Conservation (phyloP, 2,113 vertebrate species). For the Candoia aspera region DNA sequence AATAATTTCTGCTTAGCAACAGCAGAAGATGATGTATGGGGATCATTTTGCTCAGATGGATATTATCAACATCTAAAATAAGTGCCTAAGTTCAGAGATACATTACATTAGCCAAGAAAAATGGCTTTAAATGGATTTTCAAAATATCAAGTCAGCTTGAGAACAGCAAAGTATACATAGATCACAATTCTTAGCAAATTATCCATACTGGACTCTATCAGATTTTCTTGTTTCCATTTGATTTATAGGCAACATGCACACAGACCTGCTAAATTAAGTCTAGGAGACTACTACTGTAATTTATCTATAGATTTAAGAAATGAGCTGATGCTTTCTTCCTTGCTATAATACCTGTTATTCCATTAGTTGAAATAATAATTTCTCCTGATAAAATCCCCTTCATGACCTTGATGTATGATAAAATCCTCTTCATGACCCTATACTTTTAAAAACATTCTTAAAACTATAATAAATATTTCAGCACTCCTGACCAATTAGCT, state of each 20-base stretch:
- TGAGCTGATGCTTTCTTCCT: background rate
- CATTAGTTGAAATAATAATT: background rate
- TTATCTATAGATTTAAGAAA: background rate
- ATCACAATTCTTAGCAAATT: background rate
- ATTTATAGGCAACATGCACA: background rate
- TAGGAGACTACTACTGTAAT: background rate
- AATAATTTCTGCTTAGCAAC: background rate
- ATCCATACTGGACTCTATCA: background rate
- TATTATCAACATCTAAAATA: background rate
- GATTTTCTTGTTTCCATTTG: background rate
- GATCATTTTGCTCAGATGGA: slow-evolving; percentile 23
- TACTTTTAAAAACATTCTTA: background rate
- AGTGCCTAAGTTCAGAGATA: background rate
- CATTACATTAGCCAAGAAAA: background rate
- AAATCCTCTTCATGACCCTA: background rate
- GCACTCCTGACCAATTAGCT: background rate
- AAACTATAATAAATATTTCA: background rate
- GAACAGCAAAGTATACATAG: background rate
- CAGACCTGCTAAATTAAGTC: background rate
- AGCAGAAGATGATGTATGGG: background rate
- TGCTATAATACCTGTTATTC: background rate
- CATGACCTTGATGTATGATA: background rate
- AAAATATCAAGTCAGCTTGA: background rate
- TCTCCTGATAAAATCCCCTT: background rate
- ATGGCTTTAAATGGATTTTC: background rate